These are phyloP conservation scores for Lampris megalopsis DNA, from an alignment of 2,113 vertebrate species.

Conservation along the genomic window DNA sequence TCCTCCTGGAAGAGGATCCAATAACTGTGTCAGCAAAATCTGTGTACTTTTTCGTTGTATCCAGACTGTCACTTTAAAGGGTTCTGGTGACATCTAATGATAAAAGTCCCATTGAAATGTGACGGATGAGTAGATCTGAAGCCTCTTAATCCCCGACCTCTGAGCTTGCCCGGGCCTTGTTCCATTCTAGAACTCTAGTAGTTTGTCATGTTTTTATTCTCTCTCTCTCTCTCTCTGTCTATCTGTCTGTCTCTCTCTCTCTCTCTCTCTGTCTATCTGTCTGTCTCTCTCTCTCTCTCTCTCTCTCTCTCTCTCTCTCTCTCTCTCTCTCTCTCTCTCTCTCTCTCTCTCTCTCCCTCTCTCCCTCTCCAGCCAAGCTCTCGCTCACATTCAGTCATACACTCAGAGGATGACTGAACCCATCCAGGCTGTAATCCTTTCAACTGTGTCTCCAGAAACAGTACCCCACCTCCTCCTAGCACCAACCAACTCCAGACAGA, in stretches of 20 bases:
- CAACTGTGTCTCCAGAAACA: constrained; percentile 27
- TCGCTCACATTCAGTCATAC: background rate
- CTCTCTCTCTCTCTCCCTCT: constrained; percentile 1
- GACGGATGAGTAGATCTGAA: no score
- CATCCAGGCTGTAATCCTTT: constrained; percentile 28
- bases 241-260: background rate
- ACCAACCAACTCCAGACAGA: background rate
- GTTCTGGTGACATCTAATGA: no score
- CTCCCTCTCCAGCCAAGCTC: background rate
- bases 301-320: background rate
- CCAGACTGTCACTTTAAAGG: no score
- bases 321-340: background rate
- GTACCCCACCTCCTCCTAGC: constrained; percentile 2
- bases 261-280: background rate
- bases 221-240: background rate
- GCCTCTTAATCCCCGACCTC: no score
- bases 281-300: no score
- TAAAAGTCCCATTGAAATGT: no score
- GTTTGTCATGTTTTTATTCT: background rate
- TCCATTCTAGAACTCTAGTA: no score
- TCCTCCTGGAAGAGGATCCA: no score
- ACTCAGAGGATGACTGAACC: constrained; percentile 4
- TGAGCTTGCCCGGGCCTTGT: no score
- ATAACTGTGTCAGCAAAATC: no score
- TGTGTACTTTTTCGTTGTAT: no score